These are phyloP conservation scores for Conger conger DNA, from an alignment of 2,113 vertebrate genomes.

Conservation along the genomic window DNA sequence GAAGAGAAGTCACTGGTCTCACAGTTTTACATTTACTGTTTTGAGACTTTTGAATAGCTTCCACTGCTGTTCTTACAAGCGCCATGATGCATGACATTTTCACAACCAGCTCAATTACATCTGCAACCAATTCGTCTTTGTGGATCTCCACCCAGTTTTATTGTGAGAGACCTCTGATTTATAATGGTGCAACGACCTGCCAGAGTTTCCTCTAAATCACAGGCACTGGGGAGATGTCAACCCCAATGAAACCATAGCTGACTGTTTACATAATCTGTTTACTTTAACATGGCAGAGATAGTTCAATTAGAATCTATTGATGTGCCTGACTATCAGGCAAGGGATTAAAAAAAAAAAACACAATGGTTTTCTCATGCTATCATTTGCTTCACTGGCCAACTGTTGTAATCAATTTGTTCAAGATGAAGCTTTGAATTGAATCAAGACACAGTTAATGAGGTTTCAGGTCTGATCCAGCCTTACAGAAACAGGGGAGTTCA, in stretches of 20 bases:
- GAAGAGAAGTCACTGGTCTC: neutral
- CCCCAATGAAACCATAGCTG: neutral
- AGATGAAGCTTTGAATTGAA: constrained; percentile 43
- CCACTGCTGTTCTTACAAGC: constrained; percentile 13
- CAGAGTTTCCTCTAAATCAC: neutral
- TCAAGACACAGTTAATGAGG: constrained; percentile 30
- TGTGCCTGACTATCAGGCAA: constrained; percentile 10
- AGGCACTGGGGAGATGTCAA: constrained; percentile 10
- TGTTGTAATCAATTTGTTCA: constrained; percentile 42
- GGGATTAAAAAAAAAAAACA: constrained; percentile 25
- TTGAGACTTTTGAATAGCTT: neutral
- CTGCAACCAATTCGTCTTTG: constrained; percentile 28
- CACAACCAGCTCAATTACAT: constrained; percentile 27
- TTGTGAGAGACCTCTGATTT: constrained; percentile 16
- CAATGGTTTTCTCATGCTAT: constrained; percentile 25
- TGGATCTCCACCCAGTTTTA: constrained; percentile 28
- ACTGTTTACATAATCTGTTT: neutral
- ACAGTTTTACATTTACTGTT: neutral
- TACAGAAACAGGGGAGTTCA: neutral
- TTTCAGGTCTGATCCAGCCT: constrained; percentile 10
- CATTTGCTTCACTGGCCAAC: constrained; percentile 7
- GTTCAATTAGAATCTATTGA: constrained; percentile 20
- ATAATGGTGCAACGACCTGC: neutral
- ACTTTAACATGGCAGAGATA: constrained; percentile 16
- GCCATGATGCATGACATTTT: constrained; percentile 8